Evolutionary conservation across 1,140 invertebrate species (phyloP).

Genomic region (Papilio helenus): DNA sequence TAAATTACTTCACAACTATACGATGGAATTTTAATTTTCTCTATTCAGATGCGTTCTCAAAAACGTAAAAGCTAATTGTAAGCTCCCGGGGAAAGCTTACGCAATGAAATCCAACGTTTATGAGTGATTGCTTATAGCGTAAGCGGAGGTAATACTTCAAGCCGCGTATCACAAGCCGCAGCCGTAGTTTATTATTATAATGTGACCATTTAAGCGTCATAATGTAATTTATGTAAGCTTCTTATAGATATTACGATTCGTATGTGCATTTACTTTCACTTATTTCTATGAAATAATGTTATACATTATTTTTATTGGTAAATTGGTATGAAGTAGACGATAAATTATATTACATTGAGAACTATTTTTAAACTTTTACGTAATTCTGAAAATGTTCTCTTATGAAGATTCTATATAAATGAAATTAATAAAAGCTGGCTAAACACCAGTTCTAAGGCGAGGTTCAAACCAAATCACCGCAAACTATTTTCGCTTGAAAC

Average conservation of each 20-base stretch:
- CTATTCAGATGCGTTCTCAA: neutral
- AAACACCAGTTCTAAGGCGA: neutral
- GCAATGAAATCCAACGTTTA: constrained; percentile 26
- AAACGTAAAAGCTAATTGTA: neutral
- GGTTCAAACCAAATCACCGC: no score
- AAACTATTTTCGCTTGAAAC: no score
- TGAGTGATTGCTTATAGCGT: constrained; percentile 27
- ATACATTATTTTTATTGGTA: neutral
- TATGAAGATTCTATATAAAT: neutral
- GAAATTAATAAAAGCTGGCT: neutral
- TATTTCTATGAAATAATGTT: constrained; percentile 15
- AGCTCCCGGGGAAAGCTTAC: constrained; percentile 30
- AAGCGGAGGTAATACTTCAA: constrained; percentile 25
- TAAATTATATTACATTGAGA: neutral
- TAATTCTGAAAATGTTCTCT: neutral
- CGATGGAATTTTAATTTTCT: neutral
- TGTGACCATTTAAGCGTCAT: constrained; percentile 22
- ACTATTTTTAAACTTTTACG: neutral
- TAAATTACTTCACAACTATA: neutral
- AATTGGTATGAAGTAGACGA: neutral
- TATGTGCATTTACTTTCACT: constrained; percentile 37
- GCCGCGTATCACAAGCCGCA: constrained; percentile 21
- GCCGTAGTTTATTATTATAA: constrained; percentile 29
- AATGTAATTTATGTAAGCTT: constrained; percentile 38
- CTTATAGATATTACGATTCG: constrained; percentile 29